Conservation (phyloP, 2,797 vertebrate species). For the Mionectes olivaceus region DNA sequence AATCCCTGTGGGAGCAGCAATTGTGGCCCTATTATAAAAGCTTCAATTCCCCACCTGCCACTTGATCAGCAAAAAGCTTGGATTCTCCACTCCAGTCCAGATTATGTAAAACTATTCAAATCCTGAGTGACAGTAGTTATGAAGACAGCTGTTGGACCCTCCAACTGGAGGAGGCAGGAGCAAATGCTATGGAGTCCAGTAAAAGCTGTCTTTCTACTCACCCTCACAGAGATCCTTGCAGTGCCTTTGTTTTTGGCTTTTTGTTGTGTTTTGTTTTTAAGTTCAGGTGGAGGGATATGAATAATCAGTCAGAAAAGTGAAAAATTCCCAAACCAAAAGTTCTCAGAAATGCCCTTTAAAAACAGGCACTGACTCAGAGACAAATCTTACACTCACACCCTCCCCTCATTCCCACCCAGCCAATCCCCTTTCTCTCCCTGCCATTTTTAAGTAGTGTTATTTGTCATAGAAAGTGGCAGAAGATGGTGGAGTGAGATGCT, state of each 20-base stretch:
- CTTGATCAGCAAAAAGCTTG: constrained; percentile 68
- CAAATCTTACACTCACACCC: neutral
- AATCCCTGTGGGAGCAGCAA: constrained; percentile 58
- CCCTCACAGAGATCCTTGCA: constrained; percentile 40
- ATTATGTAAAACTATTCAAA: constrained; percentile 74
- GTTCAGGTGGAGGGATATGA: constrained; percentile 25
- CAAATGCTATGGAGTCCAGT: neutral
- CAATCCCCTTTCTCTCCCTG: neutral
- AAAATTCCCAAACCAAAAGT: neutral
- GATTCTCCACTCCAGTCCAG: constrained; percentile 33
- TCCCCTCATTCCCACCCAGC: neutral
- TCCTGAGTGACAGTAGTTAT: constrained; percentile 72
- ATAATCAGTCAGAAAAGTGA: neutral
- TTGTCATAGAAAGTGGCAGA: neutral
- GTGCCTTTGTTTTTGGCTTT: neutral
- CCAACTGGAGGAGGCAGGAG: neutral
- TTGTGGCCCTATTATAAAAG: constrained; percentile 36
- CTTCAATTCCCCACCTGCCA: constrained; percentile 69
- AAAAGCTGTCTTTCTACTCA: constrained; percentile 6
- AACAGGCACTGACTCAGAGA: neutral
- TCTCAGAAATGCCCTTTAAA: neutral
- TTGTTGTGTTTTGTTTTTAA: neutral
- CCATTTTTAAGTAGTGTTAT: neutral
- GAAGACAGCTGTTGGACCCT: constrained; percentile 74
- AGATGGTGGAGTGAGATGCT: neutral